Conservation (phyloP, 2,888 invertebrate species). For the Cerastis rubricosa region DNA sequence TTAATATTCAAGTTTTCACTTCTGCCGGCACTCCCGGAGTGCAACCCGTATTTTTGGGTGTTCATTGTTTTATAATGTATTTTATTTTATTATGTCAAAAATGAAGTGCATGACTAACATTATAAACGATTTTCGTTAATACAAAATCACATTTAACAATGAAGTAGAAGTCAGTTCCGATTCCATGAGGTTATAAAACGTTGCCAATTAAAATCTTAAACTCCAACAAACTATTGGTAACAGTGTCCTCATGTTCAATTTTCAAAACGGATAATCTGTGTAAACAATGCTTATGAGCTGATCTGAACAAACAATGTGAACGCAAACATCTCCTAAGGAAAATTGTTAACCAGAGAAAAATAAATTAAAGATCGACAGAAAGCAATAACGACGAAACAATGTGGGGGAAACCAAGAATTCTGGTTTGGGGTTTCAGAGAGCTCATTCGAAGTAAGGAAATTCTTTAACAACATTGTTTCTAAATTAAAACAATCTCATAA, state of each 20-base stretch:
- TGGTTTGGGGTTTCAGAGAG: constrained; percentile 86
- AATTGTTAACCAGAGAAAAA: constrained; percentile 73
- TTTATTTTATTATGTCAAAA: not conserved
- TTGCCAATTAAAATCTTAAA: not conserved
- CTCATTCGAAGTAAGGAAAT: constrained; percentile 86
- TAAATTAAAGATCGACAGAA: constrained; percentile 79
- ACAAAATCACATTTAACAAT: not conserved
- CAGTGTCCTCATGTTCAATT: constrained; percentile 4
- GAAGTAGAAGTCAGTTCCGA: not conserved
- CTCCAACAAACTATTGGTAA: not conserved
- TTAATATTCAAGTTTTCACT: too few species aligned
- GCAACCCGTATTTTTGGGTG: too few species aligned
- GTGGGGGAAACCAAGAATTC: constrained; percentile 88
- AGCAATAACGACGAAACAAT: constrained; percentile 88
- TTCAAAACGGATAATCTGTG: constrained; percentile 17
- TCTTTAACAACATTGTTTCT: constrained; percentile 90
- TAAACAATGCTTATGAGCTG: constrained; percentile 29
- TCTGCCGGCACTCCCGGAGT: too few species aligned
- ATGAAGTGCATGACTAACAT: not conserved
- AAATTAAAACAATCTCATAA: constrained; percentile 91
- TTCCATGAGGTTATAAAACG: not conserved
- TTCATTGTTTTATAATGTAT: not conserved
- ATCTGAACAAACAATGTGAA: constrained; percentile 36
- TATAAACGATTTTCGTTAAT: not conserved
- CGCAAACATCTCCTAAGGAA: constrained; percentile 49